phyloP scores from a whole-genome alignment of 2,797 vertebrate species.

The Helarctos malayanus region DNA sequence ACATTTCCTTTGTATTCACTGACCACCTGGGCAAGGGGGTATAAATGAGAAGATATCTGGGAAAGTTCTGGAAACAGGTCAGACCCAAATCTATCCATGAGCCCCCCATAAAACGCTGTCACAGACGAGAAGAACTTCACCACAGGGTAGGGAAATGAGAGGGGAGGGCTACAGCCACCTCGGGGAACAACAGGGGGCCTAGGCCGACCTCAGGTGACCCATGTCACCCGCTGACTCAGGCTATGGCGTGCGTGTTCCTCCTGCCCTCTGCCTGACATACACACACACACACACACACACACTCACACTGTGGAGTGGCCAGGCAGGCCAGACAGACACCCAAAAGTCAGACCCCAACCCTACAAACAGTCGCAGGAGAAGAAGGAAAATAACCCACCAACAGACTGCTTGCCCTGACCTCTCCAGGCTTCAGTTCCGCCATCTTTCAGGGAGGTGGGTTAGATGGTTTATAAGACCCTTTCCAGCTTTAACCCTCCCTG shows the following conservation, averaged over 20 bases:
- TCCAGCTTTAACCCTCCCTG: not conserved
- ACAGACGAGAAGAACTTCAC: not conserved
- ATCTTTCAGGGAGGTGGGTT: not conserved
- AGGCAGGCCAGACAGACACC: not conserved
- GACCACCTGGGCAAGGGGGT: conserved; percentile 77
- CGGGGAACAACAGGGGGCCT: not conserved
- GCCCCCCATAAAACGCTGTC: not conserved
- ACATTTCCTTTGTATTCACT: conserved; percentile 81
- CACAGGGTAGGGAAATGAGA: not conserved
- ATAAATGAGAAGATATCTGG: conserved; percentile 80
- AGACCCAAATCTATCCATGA: conserved; percentile 74
- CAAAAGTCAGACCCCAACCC: not conserved
- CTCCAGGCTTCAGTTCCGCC: not conserved
- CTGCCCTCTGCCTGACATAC: not conserved
- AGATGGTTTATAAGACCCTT: conserved; percentile 14
- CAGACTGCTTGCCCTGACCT: not conserved
- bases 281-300: not conserved
- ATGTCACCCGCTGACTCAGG: not conserved
- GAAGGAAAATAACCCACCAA: not conserved
- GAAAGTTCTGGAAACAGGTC: conserved; percentile 73
- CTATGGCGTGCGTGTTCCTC: not conserved
- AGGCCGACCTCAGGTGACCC: not conserved
- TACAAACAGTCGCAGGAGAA: not conserved
- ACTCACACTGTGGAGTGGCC: not conserved
- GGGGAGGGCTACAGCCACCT: not conserved